Conservation (phyloP, 2,888 invertebrate species). For the Gryllus longicercus region DNA sequence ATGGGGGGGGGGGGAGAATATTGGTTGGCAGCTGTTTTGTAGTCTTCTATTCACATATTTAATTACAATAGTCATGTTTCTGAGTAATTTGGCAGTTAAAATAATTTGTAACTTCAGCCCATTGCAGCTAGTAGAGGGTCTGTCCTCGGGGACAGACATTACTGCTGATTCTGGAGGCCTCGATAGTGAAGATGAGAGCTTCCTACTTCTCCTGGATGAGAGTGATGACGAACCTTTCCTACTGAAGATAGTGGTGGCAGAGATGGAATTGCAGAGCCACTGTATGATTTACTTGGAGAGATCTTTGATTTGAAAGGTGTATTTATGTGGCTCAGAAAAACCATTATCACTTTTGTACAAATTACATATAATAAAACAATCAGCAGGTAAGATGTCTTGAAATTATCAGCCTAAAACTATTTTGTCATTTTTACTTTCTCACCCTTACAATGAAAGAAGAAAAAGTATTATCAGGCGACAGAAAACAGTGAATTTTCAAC, state of each 20-base stretch:
- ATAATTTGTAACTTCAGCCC: neutral
- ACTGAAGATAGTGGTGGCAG: constrained; percentile 52
- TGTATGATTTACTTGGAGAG: constrained; percentile 83
- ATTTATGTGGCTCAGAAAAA: constrained; percentile 81
- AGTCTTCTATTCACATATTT: too few species aligned
- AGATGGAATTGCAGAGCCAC: constrained; percentile 85
- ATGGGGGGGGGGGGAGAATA: too few species aligned
- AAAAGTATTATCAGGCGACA: too few species aligned
- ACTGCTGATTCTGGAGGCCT: constrained; percentile 44
- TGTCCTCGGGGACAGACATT: constrained; percentile 3
- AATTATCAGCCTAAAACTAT: too few species aligned
- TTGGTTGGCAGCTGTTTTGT: too few species aligned
- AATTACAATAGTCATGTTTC: too few species aligned
- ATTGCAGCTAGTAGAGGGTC: neutral
- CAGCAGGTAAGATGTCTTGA: constrained; percentile 52
- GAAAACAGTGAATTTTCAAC: too few species aligned
- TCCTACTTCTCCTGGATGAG: constrained; percentile 71
- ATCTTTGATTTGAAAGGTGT: constrained; percentile 87
- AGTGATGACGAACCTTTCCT: constrained; percentile 42
- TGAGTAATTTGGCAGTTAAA: too few species aligned
- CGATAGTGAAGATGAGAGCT: constrained; percentile 75
- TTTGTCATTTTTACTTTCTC: too few species aligned
- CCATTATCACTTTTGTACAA: constrained; percentile 86
- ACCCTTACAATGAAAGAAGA: too few species aligned
- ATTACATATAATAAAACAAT: constrained; percentile 89